Base-by-base conservation (phyloP, 2,888 invertebrate genomes). In the Caradrina kadenii region DNA sequence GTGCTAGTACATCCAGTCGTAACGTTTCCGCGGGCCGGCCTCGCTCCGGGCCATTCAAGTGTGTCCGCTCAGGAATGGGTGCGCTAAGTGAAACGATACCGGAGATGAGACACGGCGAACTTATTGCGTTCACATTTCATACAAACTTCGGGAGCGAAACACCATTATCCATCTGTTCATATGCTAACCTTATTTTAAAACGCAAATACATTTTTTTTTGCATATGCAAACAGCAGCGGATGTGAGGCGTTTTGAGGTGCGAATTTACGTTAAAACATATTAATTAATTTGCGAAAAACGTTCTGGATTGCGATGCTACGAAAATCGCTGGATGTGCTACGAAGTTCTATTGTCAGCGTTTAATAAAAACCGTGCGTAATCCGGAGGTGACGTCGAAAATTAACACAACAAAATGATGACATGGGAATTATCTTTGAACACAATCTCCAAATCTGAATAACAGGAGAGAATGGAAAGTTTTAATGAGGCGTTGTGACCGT, bases 81-180 rank as follows among this genome's bases (percentile, higher is more conserved):
- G 86, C 86, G 90, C 89, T 90, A 89, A 93, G 90, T 92, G 91
- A 91, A 93, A 92, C 90, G 91, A 91, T 91, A 91, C 91, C 91
- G 92, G 92, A 92, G 92, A 93, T 93, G 91, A 91, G 87, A 86
- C 81, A 81, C 86, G 84, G 87, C 79, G 76, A 81, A 84, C 86
- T 85, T 82, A 81, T 81, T 84, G 83, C 87, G 77, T 85, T 87
- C 89, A 85, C 87, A 87, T 90, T 89, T 87, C 84, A 87, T 81
- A 80, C 82, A 63, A 83, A 87, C 85, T 87, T 84, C 76, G 79
- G 81, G 73, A 80, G 63, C 63, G 66, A 76, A 55, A 48, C 52
- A 60, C 68, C 76, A 80, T 45, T 15, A 17, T 17, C 45, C 2
- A 45, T 82, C 79, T 79, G 77, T 69, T 59, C 64, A 17, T 22